phyloP scores from a whole-genome alignment of 2,888 invertebrate species.

The Lutraria lutraria region DNA sequence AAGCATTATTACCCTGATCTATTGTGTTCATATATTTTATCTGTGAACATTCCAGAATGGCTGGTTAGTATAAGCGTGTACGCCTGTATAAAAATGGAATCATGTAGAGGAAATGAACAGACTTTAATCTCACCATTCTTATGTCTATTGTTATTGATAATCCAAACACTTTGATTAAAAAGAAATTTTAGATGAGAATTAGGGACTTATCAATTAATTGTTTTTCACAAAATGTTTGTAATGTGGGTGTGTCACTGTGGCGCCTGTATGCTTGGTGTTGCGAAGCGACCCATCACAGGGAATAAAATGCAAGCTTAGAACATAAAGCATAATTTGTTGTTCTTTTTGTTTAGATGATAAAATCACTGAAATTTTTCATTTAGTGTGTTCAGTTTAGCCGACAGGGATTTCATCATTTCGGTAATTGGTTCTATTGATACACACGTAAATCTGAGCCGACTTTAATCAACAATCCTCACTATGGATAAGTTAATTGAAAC shows the following conservation, averaged over 20 bases:
- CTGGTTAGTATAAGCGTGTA: neutral
- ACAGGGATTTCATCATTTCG: no score
- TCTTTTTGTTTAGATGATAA: neutral
- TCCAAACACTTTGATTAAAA: conserved; percentile 15
- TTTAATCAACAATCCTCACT: neutral
- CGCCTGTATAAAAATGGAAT: conserved; percentile 14
- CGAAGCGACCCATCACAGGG: neutral
- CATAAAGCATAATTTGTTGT: neutral
- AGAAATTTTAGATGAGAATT: conserved; percentile 21
- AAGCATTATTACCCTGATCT: neutral
- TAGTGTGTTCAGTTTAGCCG: no score
- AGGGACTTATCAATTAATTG: conserved; percentile 9
- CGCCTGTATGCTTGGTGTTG: neutral
- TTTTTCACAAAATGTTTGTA: neutral
- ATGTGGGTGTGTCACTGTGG: conserved; percentile 12
- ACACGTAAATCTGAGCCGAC: no score
- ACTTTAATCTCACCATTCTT: neutral
- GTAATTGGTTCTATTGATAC: no score
- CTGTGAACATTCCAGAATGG: neutral
- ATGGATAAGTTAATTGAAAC: neutral
- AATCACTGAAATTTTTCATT: neutral
- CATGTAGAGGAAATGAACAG: neutral
- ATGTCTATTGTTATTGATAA: neutral
- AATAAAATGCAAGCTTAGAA: neutral
- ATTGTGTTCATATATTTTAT: conserved; percentile 20